These are phyloP conservation scores for Drosophila miranda DNA, from an alignment of 1,140 invertebrate genomes.

Conservation along the genomic window DNA sequence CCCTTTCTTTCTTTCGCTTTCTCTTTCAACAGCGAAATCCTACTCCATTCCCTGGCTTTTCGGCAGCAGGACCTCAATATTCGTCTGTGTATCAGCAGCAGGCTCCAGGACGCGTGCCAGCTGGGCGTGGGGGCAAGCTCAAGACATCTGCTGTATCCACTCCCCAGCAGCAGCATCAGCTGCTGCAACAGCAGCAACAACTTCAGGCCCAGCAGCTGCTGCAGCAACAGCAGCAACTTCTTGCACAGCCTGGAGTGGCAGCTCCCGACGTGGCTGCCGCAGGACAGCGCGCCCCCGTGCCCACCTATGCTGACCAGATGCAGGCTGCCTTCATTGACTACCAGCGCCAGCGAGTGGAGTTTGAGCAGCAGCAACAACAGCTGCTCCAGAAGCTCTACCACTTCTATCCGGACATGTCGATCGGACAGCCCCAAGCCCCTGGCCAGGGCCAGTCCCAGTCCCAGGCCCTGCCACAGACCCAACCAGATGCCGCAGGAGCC, in stretches of 20 bases:
- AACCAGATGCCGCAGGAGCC: constrained; percentile 6
- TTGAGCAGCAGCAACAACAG: constrained; percentile 71
- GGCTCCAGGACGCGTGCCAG: constrained; percentile 1
- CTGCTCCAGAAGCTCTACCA: constrained; percentile 60
- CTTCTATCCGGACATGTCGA: constrained; percentile 56
- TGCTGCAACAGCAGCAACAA: constrained; percentile 27
- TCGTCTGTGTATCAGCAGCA: constrained; percentile 26
- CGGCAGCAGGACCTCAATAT: constrained; percentile 35
- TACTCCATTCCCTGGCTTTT: constrained; percentile 29
- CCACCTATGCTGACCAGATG: constrained; percentile 68
- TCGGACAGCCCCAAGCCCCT: neutral
- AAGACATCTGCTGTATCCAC: constrained; percentile 9
- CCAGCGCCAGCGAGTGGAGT: constrained; percentile 57
- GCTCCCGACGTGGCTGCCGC: neutral
- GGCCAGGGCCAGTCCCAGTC: constrained; percentile 1
- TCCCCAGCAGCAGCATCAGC: constrained; percentile 30
- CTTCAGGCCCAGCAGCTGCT: constrained; percentile 6
- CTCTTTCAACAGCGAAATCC: constrained; percentile 23
- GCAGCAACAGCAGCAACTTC: constrained; percentile 12
- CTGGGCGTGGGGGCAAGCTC: constrained; percentile 1
- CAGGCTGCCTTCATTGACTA: constrained; percentile 68
- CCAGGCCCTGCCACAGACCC: constrained; percentile 5
- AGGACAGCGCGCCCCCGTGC: constrained; percentile 12
- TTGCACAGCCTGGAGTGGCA: constrained; percentile 6
- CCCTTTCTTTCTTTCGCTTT: neutral